Base-by-base conservation (phyloP, 2,797 vertebrate genomes). In the Chaetodon trifasciatus region DNA sequence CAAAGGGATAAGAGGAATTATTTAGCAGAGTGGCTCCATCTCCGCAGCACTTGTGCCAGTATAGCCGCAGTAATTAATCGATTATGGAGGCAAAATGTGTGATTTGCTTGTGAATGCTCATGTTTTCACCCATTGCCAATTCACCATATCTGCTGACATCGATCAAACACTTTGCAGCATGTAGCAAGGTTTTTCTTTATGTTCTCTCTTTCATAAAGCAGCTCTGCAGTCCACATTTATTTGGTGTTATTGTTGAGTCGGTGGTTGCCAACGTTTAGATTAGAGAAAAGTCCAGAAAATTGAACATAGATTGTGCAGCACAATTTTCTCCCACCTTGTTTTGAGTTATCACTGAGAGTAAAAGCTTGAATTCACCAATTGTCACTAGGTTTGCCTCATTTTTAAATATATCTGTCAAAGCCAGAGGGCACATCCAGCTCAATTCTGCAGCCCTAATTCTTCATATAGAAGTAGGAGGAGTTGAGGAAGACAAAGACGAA, bases 1-100 rank as follows among this genome's bases (percentile, higher is more conserved):
- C 40, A n/a, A 55, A 74, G 21, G 32, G 42, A 49, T 16, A 21
- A 69, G 60, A 75, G 69, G 57, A 70, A 71, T 67, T 46, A 72
- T 69, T 77, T 10, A 47, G 24, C 49, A 57, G 61, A 65, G 46
- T 61, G 70, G 6, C 46, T 5, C 67, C 28, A 62, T 61, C 52
- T 44, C 66, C 32, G 15, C 19, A 15, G 24, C 21, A 61, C 40
- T 2, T 60, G 28, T 67, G 40, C 37, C 23, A 23, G 17, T 21
- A 2, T 6, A 24, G 24, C 23, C 44, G n/a, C 5, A 24, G n/a
- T 21, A 35, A 5, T 8, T 16, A 37, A 37, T 24, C 21, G 28
- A 7, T n/a, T 44, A 32, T 1, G 42, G 37, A 69, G 37, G 44
- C 2, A 37, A 63, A 61, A 57, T 9, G 8, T 42, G 16, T 23